These are phyloP conservation scores for Podotricha telesiphe DNA, from an alignment of 2,888 invertebrate species.

Conservation along the genomic window DNA sequence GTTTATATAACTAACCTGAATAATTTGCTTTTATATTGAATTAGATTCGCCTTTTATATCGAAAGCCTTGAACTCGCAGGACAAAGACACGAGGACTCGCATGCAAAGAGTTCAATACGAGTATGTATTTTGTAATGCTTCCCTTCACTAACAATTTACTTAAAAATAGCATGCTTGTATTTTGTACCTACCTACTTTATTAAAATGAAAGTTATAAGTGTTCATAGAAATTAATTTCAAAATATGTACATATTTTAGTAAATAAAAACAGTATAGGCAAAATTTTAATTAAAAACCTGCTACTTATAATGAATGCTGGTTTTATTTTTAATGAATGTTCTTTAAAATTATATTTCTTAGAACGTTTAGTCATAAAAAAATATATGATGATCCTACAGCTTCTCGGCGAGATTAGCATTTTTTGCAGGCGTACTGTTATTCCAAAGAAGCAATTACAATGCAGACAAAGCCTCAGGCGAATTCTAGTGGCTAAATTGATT, in stretches of 20 bases:
- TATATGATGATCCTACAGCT: conserved; percentile 28
- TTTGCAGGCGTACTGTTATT: conserved; percentile 32
- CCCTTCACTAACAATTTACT: conserved; percentile 36
- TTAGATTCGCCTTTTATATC: conserved; percentile 24
- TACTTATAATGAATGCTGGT: background rate
- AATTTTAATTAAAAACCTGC: conserved; percentile 9
- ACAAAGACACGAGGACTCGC: conserved; percentile 41
- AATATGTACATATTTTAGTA: background rate
- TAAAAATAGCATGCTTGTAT: background rate
- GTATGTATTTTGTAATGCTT: conserved; percentile 41
- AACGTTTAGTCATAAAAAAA: conserved; percentile 12
- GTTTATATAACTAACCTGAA: background rate
- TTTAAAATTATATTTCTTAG: conserved; percentile 19
- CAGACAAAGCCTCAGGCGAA: conserved; percentile 45
- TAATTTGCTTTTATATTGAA: conserved; percentile 1
- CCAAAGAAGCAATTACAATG: conserved; percentile 34
- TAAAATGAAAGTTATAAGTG: background rate
- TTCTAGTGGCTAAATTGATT: conserved; percentile 49
- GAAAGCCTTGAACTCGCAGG: conserved; percentile 44
- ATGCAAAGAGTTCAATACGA: conserved; percentile 27
- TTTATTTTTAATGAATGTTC: conserved; percentile 1
- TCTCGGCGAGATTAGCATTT: conserved; percentile 33
- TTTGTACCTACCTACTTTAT: conserved; percentile 15
- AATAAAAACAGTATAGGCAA: background rate
- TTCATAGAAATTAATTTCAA: background rate